Evolutionary conservation across 2,113 vertebrate species (phyloP), one percentile per base, ranked within the genome.

Genomic region (Coptodon rendalli): DNA sequence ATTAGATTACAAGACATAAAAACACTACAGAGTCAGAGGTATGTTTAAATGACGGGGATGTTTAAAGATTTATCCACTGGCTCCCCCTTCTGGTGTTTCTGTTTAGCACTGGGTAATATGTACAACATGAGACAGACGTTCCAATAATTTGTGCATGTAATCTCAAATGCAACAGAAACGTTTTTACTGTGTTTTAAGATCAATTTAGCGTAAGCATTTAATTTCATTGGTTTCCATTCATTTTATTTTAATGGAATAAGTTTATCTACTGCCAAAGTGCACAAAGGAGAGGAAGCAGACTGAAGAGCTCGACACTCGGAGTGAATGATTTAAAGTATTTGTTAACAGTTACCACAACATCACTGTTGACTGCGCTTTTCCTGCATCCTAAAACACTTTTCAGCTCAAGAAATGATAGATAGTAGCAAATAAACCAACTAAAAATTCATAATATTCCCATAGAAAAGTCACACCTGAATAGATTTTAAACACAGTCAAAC

Each of bases 81-180:
- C 13, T 84, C 94, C 92, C 84, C 73, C 95, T 83, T 34, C 53
- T 92, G 95, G 91, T 81, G 17, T 1, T 17, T 36, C 29, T 52
- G 24, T 57, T 12, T 16, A 81, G 89, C 83, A 91, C 80, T 83
- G 38, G 11, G 40, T 34, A 16, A 82, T 34, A 19, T 80, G 10
- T 8, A n/a, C 24, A 34, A 31, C 43, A 7, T 31, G 71, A 78
- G 43, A 78, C 16, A 50, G 9, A 31, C 2, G 1, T 45, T 5
- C 43, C 27, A 76, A 50, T 0, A 17, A 50, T 50, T 48, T 17
- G 4, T 78, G 9, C 43, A 78, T 0, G 71, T 17, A 78, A 38
- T 8, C 27, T 22, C 1, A 31, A 36, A 80, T 31, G 27, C 43
- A 78, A 50, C 24, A 29, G 7, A 76, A 76, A 31, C 6, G 31